phyloP scores from a whole-genome alignment of 2,113 vertebrate genomes.

The Proterorhinus semilunaris region DNA sequence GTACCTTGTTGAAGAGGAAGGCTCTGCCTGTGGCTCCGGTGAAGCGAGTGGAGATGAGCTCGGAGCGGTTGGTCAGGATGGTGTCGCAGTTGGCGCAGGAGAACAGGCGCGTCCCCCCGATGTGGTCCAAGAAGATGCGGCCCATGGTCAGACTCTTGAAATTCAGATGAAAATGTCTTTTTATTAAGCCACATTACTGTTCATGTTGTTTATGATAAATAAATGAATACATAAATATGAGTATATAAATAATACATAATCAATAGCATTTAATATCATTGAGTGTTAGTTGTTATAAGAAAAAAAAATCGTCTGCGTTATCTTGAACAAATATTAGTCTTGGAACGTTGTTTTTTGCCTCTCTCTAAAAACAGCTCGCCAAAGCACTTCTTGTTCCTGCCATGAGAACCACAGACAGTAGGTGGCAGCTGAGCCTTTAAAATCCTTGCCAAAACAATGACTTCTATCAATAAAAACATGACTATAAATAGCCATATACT shows the following conservation, averaged over 20 bases:
- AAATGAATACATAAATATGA: no score
- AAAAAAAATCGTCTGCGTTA: no score
- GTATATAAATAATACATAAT: no score
- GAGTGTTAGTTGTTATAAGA: no score
- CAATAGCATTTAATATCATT: no score
- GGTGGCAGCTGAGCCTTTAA: slow-evolving; percentile 34
- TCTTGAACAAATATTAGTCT: not conserved
- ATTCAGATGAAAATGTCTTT: not conserved
- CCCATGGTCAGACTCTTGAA: slow-evolving; percentile 79
- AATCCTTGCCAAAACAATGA: not conserved
- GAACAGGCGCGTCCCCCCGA: slow-evolving; percentile 96
- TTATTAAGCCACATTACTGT: not conserved
- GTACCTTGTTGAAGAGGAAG: slow-evolving; percentile 98
- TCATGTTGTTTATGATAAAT: no score
- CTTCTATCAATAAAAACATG: not conserved
- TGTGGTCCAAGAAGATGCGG: slow-evolving; percentile 97
- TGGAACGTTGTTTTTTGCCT: no score
- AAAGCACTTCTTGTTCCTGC: slow-evolving; percentile 24
- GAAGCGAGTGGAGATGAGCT: slow-evolving; percentile 97
- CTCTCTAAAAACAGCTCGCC: not conserved
- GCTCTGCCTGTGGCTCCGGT: slow-evolving; percentile 95
- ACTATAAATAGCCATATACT: not conserved
- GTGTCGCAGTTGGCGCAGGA: slow-evolving; percentile 98
- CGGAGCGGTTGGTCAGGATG: slow-evolving; percentile 94
- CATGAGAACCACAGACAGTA: slow-evolving; percentile 22